phyloP scores from a whole-genome alignment of 2,888 invertebrate genomes.

The Calliphora vomitoria region DNA sequence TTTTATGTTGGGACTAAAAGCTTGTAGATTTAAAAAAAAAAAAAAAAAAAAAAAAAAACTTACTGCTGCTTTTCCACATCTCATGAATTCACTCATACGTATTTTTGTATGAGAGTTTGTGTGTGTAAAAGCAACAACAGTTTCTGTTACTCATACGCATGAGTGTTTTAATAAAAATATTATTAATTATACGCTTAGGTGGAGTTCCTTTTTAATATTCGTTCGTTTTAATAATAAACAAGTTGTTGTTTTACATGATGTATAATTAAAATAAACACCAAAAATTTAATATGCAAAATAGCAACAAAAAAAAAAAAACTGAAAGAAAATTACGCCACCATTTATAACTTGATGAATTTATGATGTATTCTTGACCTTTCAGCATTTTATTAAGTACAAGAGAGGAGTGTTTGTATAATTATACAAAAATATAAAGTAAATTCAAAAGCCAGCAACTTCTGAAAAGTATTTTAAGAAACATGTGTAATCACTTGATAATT shows the following conservation, averaged over 20 bases:
- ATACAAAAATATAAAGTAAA: too few species aligned
- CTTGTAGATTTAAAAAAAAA: too few species aligned
- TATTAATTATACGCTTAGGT: conserved; percentile 51
- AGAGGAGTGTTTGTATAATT: neutral
- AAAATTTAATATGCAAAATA: neutral
- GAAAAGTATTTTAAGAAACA: neutral
- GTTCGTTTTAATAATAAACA: neutral
- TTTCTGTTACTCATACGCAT: conserved; percentile 50
- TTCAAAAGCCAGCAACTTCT: too few species aligned
- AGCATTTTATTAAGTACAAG: neutral
- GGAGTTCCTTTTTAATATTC: conserved; percentile 25
- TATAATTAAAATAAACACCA: conserved; percentile 22
- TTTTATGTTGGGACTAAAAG: conserved; percentile 28
- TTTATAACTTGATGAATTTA: neutral
- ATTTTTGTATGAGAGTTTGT: neutral
- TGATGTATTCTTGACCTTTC: neutral
- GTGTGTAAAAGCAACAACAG: neutral
- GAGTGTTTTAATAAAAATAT: conserved; percentile 43
- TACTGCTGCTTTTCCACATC: conserved; percentile 12
- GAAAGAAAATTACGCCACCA: neutral
- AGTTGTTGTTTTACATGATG: neutral
- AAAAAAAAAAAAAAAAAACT: too few species aligned
- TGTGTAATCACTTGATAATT: neutral
- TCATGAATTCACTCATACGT: conserved; percentile 45
- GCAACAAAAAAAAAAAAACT: neutral